Evolutionary conservation across 2,888 invertebrate genomes (phyloP).

Genomic region (Nymphalis c-album): DNA sequence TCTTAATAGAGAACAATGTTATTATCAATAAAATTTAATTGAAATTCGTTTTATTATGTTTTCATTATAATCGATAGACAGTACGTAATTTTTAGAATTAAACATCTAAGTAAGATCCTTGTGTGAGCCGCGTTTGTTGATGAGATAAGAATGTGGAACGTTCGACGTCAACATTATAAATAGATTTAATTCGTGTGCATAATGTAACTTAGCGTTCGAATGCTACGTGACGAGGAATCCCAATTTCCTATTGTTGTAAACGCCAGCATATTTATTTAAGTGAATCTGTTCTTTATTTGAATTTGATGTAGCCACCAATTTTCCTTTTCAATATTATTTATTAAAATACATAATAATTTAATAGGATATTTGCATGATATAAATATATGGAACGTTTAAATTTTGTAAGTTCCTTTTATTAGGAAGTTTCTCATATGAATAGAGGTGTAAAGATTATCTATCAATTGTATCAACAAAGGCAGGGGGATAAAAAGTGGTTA

Average conservation of each 20-base stretch:
- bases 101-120: constrained; percentile 61
- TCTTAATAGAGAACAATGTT: neutral
- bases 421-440: neutral
- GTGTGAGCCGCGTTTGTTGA: constrained; percentile 53
- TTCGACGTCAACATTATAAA: constrained; percentile 75
- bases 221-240: constrained; percentile 54
- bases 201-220: constrained; percentile 64
- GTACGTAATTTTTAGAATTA: constrained; percentile 22
- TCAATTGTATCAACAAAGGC: constrained; percentile 1
- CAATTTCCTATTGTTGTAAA: constrained; percentile 50
- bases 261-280: constrained; percentile 34
- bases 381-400: neutral
- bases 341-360: neutral
- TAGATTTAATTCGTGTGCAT: constrained; percentile 71
- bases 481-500: constrained; percentile 26
- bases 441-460: neutral
- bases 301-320: neutral
- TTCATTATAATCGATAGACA: neutral
- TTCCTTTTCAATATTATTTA: neutral
- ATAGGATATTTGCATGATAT: too few species aligned
- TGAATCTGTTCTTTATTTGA: neutral
- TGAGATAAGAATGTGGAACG: constrained; percentile 77
- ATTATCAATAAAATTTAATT: neutral
- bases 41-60: neutral
- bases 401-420: neutral